phyloP scores from a whole-genome alignment of 2,797 vertebrate species.

The Esox masquinongy region DNA sequence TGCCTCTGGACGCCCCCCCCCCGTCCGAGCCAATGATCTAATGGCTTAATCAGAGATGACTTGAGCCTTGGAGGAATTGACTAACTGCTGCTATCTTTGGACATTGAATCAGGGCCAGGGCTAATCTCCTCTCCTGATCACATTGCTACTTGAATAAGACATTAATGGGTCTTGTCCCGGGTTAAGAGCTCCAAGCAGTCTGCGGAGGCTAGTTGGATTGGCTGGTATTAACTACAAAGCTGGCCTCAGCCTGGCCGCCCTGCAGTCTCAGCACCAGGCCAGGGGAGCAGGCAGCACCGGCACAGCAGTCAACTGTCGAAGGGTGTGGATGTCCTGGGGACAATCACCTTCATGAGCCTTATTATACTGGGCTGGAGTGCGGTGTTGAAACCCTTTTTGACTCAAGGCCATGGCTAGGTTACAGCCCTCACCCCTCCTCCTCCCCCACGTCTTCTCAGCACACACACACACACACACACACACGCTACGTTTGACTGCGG shows the following conservation, averaged over 20 bases:
- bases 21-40: conserved; percentile 24
- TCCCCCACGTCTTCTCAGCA: neutral
- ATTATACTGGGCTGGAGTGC: conserved; percentile 57
- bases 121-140: conserved; percentile 70
- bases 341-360: conserved; percentile 74
- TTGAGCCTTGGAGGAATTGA: conserved; percentile 1
- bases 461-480: conserved; percentile 36
- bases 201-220: conserved; percentile 63
- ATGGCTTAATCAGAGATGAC: conserved; percentile 56
- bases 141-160: conserved; percentile 63
- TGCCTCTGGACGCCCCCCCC: too few species aligned
- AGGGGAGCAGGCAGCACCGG: neutral
- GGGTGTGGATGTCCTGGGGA: conserved; percentile 67
- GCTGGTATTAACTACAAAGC: conserved; percentile 64
- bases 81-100: conserved; percentile 69
- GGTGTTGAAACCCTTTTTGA: conserved; percentile 59
- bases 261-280: conserved; percentile 18
- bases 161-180: conserved; percentile 70
- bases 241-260: conserved; percentile 12
- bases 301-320: conserved; percentile 55
- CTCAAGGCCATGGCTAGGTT: conserved; percentile 14
- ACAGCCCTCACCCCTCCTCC: conserved; percentile 11
- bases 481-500: conserved; percentile 61
- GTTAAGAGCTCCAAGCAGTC: conserved; percentile 55
- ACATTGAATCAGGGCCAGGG: conserved; percentile 66